Base-by-base conservation (phyloP, 2,888 invertebrate genomes). In the Dryocosmus kuriphilus region DNA sequence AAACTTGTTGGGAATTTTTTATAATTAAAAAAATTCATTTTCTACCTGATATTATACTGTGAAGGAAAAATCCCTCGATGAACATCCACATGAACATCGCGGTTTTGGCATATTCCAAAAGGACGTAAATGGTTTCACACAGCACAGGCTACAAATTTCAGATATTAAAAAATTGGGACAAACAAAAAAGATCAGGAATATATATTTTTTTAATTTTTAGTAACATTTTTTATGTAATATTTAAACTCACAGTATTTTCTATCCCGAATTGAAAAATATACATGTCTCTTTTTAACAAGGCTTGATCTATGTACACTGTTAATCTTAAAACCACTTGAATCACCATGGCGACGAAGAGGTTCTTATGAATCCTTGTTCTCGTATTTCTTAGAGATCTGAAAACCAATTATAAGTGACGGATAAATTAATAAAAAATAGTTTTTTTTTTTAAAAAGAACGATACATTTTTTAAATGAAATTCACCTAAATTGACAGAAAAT, bases 71-170 rank as follows among this genome's bases (percentile, higher is more conserved):
- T 0, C 98, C 98, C 90, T 99, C 98, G 75, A 98, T 96, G 87
- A 98, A 96, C 98, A 98, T 98, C 98, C 99, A 99, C 94, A 96
- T 96, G 89, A 98, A 98, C 94, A 97, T 97, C 0, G 97, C 96
- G 0, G 97, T 96, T 81, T 96, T 95, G 0, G 96, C 95, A 89
- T 98, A 98, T 89, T 99, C 99, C 83, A 98, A 92, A 1, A 97
- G 91, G 0, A 96, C 93, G 92, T 97, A 97, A 74, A 95, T 94
- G 0, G 94, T 93, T 89, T 97, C 96, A 89, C 98, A 98, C 0
- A 98, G 90, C 74, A 95, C 94, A 0, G 95, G 95, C 98, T 98
- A 92, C 6, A 88, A 87, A 51, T 60, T 27, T 60, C 11, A 27
- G 6, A 62, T 19, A 32, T n/a, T n/a, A n/a, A n/a, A n/a, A n/a